phyloP scores from a whole-genome alignment of 2,888 invertebrate genomes.

The Heliconius sara region DNA sequence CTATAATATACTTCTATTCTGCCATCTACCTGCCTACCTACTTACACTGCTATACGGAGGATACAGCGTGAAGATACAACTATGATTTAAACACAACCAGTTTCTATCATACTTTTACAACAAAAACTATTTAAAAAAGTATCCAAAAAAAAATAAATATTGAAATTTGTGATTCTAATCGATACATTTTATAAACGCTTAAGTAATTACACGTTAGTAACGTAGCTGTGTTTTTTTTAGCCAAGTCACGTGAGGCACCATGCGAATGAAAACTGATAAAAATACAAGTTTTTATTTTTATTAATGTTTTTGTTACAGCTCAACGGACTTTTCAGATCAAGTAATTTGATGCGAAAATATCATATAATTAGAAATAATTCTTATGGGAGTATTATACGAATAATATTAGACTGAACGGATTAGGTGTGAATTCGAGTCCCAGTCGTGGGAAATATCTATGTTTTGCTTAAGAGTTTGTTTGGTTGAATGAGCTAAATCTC shows the following conservation, averaged over 20 bases:
- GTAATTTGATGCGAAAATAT: background rate
- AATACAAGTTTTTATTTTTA: conserved; percentile 3
- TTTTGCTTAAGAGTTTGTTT: background rate
- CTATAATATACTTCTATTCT: no score
- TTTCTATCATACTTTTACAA: no score
- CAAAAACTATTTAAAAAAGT: no score
- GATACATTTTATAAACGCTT: background rate
- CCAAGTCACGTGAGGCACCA: conserved; percentile 9
- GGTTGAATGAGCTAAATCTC: no score
- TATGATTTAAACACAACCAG: no score
- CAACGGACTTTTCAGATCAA: background rate
- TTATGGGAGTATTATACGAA: no score
- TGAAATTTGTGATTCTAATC: background rate
- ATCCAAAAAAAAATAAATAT: no score
- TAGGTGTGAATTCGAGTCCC: background rate
- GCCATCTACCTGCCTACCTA: no score
- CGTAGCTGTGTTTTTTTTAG: background rate
- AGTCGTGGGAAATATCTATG: background rate
- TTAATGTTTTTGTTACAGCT: background rate
- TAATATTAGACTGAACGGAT: background rate
- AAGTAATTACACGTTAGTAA: background rate
- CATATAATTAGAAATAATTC: background rate
- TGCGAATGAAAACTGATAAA: background rate
- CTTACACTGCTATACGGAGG: no score
- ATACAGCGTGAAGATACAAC: no score